phyloP scores from a whole-genome alignment of 92 coral and sea anemone species.

The Zoanthus gigantus region DNA sequence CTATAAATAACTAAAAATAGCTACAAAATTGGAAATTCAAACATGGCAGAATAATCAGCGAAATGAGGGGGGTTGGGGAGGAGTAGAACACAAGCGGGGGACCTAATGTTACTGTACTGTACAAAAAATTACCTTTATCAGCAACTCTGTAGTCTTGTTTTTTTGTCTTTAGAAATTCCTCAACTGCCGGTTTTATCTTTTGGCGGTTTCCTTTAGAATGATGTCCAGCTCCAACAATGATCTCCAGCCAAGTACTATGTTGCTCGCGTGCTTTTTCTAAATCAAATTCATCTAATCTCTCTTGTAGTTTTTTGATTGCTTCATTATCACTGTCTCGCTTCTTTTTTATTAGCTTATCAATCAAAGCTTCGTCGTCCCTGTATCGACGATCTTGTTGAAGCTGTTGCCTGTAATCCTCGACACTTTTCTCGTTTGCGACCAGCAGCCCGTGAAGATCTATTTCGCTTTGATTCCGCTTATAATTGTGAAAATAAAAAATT shows the following conservation, averaged over 20 bases:
- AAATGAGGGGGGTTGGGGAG: no score
- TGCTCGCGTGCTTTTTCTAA: constrained; percentile 18
- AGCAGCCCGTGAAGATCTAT: constrained; percentile 73
- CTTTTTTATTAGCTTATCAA: constrained; percentile 39
- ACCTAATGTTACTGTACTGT: no score
- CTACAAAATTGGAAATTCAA: no score
- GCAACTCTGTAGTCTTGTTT: constrained; percentile 3
- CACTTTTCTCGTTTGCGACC: constrained; percentile 53
- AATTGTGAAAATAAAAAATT: constrained; percentile 59
- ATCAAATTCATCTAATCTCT: constrained; percentile 43
- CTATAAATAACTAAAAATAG: no score
- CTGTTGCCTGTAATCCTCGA: constrained; percentile 11
- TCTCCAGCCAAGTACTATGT: constrained; percentile 68
- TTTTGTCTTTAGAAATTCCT: constrained; percentile 38
- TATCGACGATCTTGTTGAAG: constrained; percentile 11
- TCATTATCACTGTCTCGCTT: constrained; percentile 58
- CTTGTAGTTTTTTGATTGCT: constrained; percentile 66
- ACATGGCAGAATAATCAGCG: no score
- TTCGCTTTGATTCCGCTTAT: constrained; percentile 51
- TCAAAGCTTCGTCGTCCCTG: neutral
- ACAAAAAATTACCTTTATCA: constrained; percentile 38
- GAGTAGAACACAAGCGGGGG: no score
- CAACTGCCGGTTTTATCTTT: constrained; percentile 71
- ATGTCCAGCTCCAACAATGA: constrained; percentile 79
- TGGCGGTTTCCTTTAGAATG: constrained; percentile 54